phyloP scores from a whole-genome alignment of 1,140 invertebrate genomes.

The Glossosoma conforme region DNA sequence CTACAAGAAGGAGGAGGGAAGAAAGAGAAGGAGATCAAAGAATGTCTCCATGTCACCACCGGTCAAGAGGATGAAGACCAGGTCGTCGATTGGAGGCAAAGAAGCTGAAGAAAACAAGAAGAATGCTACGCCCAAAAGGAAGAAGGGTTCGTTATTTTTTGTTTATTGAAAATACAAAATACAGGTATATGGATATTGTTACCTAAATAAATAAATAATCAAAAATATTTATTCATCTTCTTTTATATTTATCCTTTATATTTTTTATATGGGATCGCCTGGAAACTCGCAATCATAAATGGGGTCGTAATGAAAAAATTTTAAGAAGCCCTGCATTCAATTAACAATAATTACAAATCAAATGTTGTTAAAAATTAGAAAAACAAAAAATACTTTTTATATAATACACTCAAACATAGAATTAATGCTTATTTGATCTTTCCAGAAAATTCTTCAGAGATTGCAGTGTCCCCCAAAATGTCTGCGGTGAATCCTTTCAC shows the following conservation, averaged over 20 bases:
- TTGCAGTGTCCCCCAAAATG: slow-evolving; percentile 14
- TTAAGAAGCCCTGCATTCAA: no score
- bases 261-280: no score
- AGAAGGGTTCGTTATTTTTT: slow-evolving; percentile 1
- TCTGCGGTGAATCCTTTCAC: slow-evolving; percentile 24
- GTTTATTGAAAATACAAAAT: no score
- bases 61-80: slow-evolving; percentile 32
- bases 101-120: slow-evolving; percentile 29
- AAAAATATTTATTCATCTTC: no score
- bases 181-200: slow-evolving; percentile 4
- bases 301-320: no score
- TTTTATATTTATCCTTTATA: no score
- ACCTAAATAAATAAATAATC: no score
- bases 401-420: no score
- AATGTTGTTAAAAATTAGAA: no score
- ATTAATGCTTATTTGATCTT: slow-evolving; percentile 15
- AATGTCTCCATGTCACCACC: slow-evolving; percentile 29
- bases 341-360: no score
- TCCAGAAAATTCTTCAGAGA: slow-evolving; percentile 15
- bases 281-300: no score
- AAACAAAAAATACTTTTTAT: no score
- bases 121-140: slow-evolving; percentile 27
- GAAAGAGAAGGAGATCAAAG: slow-evolving; percentile 14
- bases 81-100: slow-evolving; percentile 18
- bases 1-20: slow-evolving; percentile 3